Evolutionary conservation across 2,888 invertebrate genomes (phyloP).

Genomic region (Sinhomidia bicolor): DNA sequence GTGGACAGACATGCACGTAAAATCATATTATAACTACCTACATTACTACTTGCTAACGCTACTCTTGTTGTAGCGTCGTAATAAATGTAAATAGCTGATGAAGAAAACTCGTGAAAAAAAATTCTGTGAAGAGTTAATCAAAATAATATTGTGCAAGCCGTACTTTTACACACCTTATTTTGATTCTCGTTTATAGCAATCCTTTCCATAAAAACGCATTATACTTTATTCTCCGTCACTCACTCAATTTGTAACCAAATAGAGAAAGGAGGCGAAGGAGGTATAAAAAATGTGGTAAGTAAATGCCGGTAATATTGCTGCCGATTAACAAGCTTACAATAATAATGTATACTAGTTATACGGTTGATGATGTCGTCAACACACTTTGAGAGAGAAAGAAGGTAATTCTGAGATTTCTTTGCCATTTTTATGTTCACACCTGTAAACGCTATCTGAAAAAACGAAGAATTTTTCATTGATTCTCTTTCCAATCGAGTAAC

Average conservation of each 20-base stretch:
- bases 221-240: background rate
- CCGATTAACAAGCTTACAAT: background rate
- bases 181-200: background rate
- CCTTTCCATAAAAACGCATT: background rate
- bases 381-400: background rate
- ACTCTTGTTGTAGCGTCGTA: too few species aligned
- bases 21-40: too few species aligned
- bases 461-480: background rate
- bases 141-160: background rate
- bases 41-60: too few species aligned
- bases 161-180: conserved; percentile 6
- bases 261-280: background rate
- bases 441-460: background rate
- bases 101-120: background rate
- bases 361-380: background rate
- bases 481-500: background rate
- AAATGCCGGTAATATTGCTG: background rate
- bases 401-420: background rate
- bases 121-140: background rate
- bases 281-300: background rate
- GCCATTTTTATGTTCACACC: background rate
- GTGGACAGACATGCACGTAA: too few species aligned
- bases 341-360: background rate
- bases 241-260: background rate
- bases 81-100: conserved; percentile 2